Conservation (phyloP, 1,140 invertebrate species). For the Diorhabda carinulata region DNA sequence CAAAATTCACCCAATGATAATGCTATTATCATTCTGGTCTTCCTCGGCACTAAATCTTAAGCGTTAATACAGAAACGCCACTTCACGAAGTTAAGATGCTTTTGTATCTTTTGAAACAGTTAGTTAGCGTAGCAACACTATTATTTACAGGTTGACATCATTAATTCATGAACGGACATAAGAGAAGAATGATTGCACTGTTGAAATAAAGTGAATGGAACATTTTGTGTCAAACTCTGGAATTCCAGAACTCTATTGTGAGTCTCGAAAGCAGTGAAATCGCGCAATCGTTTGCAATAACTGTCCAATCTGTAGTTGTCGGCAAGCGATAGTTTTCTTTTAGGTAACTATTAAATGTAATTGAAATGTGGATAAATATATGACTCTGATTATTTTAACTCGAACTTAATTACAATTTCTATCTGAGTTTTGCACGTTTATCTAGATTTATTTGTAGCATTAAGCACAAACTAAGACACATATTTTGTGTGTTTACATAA, state of each 20-base stretch:
- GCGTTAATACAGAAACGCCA: too few relatives aligned
- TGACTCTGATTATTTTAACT: slow-evolving; percentile 21
- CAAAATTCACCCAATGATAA: too few relatives aligned
- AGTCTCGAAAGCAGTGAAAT: slow-evolving; percentile 9
- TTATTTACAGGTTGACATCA: too few relatives aligned
- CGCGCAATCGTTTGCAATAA: slow-evolving; percentile 18
- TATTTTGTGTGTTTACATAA: background rate
- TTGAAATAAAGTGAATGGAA: background rate
- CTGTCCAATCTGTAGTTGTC: slow-evolving; percentile 11
- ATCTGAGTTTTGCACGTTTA: background rate
- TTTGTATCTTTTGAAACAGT: too few relatives aligned
- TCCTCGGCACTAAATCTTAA: too few relatives aligned
- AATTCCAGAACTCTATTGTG: slow-evolving; percentile 6
- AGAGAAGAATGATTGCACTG: background rate
- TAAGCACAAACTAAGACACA: background rate
- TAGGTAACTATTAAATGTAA: slow-evolving; percentile 14
- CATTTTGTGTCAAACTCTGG: slow-evolving; percentile 13
- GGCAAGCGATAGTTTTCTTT: slow-evolving; percentile 8
- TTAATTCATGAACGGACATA: too few relatives aligned
- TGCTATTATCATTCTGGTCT: too few relatives aligned
- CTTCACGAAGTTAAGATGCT: too few relatives aligned
- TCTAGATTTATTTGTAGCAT: background rate
- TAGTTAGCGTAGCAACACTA: too few relatives aligned
- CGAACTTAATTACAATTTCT: slow-evolving; percentile 29
- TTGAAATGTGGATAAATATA: slow-evolving; percentile 19